phyloP scores from a whole-genome alignment of 2,113 vertebrate genomes.

The Danionella cerebrum region DNA sequence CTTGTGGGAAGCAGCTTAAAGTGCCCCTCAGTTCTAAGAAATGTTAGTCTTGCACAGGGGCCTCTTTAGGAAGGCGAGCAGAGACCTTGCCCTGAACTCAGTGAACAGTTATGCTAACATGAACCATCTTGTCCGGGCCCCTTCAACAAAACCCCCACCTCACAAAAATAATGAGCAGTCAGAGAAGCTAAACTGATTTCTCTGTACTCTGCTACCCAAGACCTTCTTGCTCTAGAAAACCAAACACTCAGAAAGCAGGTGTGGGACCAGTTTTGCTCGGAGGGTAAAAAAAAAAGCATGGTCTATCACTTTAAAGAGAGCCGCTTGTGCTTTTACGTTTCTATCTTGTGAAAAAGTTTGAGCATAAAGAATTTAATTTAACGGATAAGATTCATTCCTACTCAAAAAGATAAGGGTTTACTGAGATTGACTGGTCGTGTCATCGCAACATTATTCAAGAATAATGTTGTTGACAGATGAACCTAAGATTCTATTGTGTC shows the following conservation, averaged over 20 bases:
- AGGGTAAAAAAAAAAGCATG: neutral
- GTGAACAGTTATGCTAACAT: conserved; percentile 25
- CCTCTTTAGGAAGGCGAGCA: conserved; percentile 8
- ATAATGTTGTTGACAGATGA: no score
- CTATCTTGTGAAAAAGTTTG: no score
- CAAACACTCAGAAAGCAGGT: conserved; percentile 1
- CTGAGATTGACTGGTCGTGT: no score
- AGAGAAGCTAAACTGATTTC: conserved; percentile 28
- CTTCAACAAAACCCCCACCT: neutral
- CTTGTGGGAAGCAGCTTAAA: neutral
- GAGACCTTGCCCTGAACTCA: conserved; percentile 27
- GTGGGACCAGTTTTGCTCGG: neutral
- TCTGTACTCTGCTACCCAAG: neutral
- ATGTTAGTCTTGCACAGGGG: conserved; percentile 6
- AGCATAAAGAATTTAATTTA: no score
- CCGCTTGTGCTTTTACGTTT: no score
- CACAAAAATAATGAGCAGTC: conserved; percentile 15
- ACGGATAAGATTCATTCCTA: no score
- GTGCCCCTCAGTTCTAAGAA: conserved; percentile 17
- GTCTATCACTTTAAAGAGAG: neutral
- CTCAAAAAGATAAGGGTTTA: no score
- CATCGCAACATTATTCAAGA: no score
- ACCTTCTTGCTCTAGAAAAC: neutral
- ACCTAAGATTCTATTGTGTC: no score
- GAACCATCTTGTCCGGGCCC: conserved; percentile 33